Evolutionary conservation across 1,140 invertebrate genomes (phyloP).

Genomic region (Forficula auricularia): DNA sequence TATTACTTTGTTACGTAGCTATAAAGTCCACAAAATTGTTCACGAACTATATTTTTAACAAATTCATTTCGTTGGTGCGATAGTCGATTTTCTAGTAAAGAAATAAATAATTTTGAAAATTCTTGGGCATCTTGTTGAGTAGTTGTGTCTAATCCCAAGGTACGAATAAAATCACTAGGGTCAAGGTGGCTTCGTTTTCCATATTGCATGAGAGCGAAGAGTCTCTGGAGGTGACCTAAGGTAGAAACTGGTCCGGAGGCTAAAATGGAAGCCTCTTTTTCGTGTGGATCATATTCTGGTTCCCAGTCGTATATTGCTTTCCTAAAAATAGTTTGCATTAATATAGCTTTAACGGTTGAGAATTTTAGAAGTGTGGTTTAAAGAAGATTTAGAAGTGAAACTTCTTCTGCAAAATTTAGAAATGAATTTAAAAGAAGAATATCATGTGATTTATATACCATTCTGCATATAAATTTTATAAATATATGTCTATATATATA

Average conservation of each 20-base stretch:
- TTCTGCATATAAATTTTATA: too few relatives aligned
- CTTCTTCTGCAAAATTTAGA: not conserved
- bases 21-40: slow-evolving; percentile 44
- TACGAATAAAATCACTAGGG: slow-evolving; percentile 40
- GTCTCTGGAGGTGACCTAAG: slow-evolving; percentile 43
- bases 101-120: slow-evolving; percentile 50
- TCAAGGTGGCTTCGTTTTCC: slow-evolving; percentile 39
- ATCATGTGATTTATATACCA: too few relatives aligned
- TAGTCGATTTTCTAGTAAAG: slow-evolving; percentile 37
- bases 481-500: too few relatives aligned
- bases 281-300: slow-evolving; percentile 32
- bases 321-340: too few relatives aligned
- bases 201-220: slow-evolving; percentile 48
- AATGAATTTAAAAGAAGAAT: too few relatives aligned
- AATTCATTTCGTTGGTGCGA: slow-evolving; percentile 25
- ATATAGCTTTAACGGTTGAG: too few relatives aligned
- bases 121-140: slow-evolving; percentile 55
- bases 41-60: slow-evolving; percentile 35
- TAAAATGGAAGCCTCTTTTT: slow-evolving; percentile 22
- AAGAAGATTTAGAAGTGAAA: too few relatives aligned
- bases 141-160: slow-evolving; percentile 42
- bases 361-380: too few relatives aligned
- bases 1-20: slow-evolving; percentile 43
- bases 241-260: slow-evolving; percentile 24
- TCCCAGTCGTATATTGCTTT: slow-evolving; percentile 45